Evolutionary conservation across 2,888 invertebrate species (phyloP).

Genomic region (Zonitis immaculata): DNA sequence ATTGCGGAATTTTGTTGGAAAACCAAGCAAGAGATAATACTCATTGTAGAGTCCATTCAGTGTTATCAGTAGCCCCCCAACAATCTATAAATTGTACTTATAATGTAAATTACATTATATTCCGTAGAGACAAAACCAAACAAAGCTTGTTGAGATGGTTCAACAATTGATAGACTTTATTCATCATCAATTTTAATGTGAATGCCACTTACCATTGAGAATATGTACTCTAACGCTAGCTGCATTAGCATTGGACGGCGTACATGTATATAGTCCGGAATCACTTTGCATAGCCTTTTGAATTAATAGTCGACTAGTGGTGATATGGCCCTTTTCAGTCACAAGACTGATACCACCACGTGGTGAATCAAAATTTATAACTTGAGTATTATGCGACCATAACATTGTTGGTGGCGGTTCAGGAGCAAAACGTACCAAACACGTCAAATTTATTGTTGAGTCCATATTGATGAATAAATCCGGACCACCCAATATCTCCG

Average conservation of each 20-base stretch:
- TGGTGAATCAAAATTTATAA: conserved; percentile 86
- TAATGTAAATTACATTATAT: too few species aligned
- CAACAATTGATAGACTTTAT: too few species aligned
- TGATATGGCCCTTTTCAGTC: conserved; percentile 78
- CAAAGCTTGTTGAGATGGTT: too few species aligned
- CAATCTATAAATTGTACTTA: too few species aligned
- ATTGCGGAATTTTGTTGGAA: too few species aligned
- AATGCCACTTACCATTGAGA: conserved; percentile 67
- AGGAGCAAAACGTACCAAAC: conserved; percentile 76
- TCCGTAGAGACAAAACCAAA: too few species aligned
- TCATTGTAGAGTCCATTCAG: not conserved
- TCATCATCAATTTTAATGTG: too few species aligned
- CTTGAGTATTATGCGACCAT: conserved; percentile 79
- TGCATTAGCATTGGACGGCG: conserved; percentile 77
- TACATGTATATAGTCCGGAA: conserved; percentile 79
- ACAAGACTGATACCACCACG: conserved; percentile 83
- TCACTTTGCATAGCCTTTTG: conserved; percentile 76
- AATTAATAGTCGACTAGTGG: conserved; percentile 76
- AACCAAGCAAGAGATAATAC: too few species aligned
- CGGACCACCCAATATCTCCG: conserved; percentile 74
- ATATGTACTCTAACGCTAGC: conserved; percentile 79
- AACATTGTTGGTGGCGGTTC: conserved; percentile 78
- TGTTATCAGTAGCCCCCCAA: not conserved
- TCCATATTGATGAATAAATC: conserved; percentile 82
- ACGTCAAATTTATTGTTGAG: conserved; percentile 84